phyloP scores from a whole-genome alignment of 2,888 invertebrate genomes.

The Acrocyrtus sp. region DNA sequence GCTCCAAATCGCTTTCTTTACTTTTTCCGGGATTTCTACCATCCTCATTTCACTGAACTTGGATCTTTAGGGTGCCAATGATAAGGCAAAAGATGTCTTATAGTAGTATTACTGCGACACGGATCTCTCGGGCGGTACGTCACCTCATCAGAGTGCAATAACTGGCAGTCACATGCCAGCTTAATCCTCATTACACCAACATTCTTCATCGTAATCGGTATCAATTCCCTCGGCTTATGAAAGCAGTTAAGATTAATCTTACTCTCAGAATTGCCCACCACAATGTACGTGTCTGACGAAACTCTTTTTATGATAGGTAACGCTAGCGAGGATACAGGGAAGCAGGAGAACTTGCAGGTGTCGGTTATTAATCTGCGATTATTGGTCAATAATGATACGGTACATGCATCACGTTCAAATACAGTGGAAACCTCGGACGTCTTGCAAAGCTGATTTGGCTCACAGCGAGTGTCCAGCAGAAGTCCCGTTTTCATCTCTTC shows the following conservation, averaged over 20 bases:
- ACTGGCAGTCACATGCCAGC: slow-evolving; percentile 52
- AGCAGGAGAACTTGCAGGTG: slow-evolving; percentile 48
- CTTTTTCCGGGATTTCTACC: too few species aligned
- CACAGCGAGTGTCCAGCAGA: slow-evolving; percentile 48
- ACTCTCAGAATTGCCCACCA: slow-evolving; percentile 38
- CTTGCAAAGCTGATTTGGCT: slow-evolving; percentile 50
- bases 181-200: slow-evolving; percentile 51
- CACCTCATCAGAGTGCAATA: slow-evolving; percentile 51
- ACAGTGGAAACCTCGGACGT: slow-evolving; percentile 46
- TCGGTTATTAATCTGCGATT: slow-evolving; percentile 33
- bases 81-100: slow-evolving; percentile 48
- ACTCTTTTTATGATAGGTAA: slow-evolving; percentile 49
- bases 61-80: slow-evolving; percentile 43
- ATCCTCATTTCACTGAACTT: too few species aligned
- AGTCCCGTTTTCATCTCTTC: slow-evolving; percentile 48
- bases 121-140: slow-evolving; percentile 38
- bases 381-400: slow-evolving; percentile 45
- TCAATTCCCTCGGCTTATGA: slow-evolving; percentile 42
- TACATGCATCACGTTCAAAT: slow-evolving; percentile 51
- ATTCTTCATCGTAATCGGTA: slow-evolving; percentile 38
- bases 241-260: slow-evolving; percentile 49
- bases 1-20: too few species aligned
- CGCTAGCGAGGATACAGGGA: slow-evolving; percentile 31
- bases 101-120: slow-evolving; percentile 30
- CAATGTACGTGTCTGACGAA: slow-evolving; percentile 45